Percentiles rank a stretch among this genome's conserved stretches.
Evolutionary conservation across 2,888 invertebrate genomes (phyloP).

Genomic region (Acrocera orbiculus): DNA sequence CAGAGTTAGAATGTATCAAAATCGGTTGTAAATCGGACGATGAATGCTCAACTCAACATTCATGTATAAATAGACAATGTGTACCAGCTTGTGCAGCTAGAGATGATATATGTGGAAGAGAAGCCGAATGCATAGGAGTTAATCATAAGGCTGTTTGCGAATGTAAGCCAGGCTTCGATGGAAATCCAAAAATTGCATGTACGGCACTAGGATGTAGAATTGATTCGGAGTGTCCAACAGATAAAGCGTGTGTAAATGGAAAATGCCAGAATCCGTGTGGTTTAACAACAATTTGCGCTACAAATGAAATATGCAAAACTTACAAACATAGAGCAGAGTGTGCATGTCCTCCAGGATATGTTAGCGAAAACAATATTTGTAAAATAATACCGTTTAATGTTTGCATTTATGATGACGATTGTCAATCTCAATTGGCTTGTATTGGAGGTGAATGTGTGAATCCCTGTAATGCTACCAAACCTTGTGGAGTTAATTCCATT

Average conservation of each 20-base stretch:
- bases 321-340: slow-evolving; percentile 63
- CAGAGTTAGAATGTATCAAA: slow-evolving; percentile 61
- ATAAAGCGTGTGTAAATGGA: slow-evolving; percentile 63
- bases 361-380: slow-evolving; percentile 47
- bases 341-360: slow-evolving; percentile 59
- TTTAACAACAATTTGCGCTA: slow-evolving; percentile 46
- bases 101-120: slow-evolving; percentile 51
- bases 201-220: slow-evolving; percentile 62
- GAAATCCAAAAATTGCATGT: slow-evolving; percentile 64
- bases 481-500: slow-evolving; percentile 64
- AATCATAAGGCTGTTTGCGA: slow-evolving; percentile 70
- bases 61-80: slow-evolving; percentile 69
- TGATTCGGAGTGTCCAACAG: slow-evolving; percentile 63
- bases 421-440: slow-evolving; percentile 68
- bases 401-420: slow-evolving; percentile 64
- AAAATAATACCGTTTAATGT: slow-evolving; percentile 37
- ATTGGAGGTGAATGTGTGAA: slow-evolving; percentile 65
- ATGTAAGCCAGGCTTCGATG: slow-evolving; percentile 62
- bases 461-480: slow-evolving; percentile 59
- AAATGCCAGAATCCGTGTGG: slow-evolving; percentile 65
- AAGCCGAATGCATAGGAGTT: slow-evolving; percentile 61
- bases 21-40: slow-evolving; percentile 54
- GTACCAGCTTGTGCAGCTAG: slow-evolving; percentile 61
- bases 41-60: slow-evolving; percentile 66
- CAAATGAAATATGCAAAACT: slow-evolving; percentile 55